phyloP scores from a whole-genome alignment of 1,140 invertebrate species.

The Aradophagus sp. region DNA sequence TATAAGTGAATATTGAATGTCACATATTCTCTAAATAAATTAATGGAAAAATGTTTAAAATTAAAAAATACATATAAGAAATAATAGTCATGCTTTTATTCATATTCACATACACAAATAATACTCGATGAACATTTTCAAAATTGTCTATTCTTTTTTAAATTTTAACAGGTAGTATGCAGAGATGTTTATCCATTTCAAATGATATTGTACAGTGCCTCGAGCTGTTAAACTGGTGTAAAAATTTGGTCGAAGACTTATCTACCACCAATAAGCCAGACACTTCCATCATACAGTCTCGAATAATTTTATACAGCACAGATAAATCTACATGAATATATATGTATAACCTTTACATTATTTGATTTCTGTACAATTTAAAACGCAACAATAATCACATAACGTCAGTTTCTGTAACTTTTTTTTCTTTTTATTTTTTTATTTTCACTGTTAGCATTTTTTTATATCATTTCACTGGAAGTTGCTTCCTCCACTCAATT shows the following conservation, averaged over 20 bases:
- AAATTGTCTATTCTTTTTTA: slow-evolving; percentile 15
- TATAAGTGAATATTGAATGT: too few relatives aligned
- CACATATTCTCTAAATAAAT: too few relatives aligned
- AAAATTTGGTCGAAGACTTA: too few relatives aligned
- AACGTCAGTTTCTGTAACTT: too few relatives aligned
- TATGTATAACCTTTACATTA: slow-evolving; percentile 19
- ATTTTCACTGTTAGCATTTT: too few relatives aligned
- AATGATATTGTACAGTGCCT: slow-evolving; percentile 3
- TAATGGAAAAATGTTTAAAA: too few relatives aligned
- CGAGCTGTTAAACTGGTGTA: not conserved
- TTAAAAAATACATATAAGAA: slow-evolving; percentile 5
- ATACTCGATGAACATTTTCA: slow-evolving; percentile 21
- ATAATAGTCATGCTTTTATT: slow-evolving; percentile 22
- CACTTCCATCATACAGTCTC: slow-evolving; percentile 15
- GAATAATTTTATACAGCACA: slow-evolving; percentile 35
- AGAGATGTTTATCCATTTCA: slow-evolving; percentile 19
- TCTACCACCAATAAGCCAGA: not conserved
- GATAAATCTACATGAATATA: slow-evolving; percentile 18
- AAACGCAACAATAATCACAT: too few relatives aligned
- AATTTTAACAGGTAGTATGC: slow-evolving; percentile 36
- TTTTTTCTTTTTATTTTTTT: too few relatives aligned
- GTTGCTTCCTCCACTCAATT: too few relatives aligned
- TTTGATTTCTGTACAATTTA: not conserved
- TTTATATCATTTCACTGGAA: too few relatives aligned
- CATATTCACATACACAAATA: slow-evolving; percentile 39